These are phyloP conservation scores for Caradrina kadenii DNA, from an alignment of 2,888 invertebrate genomes.

Conservation along the genomic window DNA sequence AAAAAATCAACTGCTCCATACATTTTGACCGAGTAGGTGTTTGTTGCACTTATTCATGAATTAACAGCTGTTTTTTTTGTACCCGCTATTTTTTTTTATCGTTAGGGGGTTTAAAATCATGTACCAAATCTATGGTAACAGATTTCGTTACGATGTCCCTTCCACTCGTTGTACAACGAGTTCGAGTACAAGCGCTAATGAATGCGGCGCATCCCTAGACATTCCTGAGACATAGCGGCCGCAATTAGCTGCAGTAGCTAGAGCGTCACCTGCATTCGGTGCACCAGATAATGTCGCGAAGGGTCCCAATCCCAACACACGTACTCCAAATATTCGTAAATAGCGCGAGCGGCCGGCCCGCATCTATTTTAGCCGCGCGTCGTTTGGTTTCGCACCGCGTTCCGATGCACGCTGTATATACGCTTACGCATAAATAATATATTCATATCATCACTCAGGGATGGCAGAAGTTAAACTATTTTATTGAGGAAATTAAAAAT, in stretches of 20 bases:
- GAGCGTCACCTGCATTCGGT: slow-evolving; percentile 36
- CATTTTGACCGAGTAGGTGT: no score
- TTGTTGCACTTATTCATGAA: no score
- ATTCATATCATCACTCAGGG: slow-evolving; percentile 66
- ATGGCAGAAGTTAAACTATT: slow-evolving; percentile 39
- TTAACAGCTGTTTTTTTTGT: no score
- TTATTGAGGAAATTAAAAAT: slow-evolving; percentile 1
- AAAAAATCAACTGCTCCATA: no score
- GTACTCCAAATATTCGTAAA: slow-evolving; percentile 59
- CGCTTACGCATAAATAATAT: slow-evolving; percentile 71
- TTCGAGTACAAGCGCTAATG: not conserved
- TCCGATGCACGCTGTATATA: slow-evolving; percentile 68
- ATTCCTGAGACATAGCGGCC: slow-evolving; percentile 32
- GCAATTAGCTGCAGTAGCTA: slow-evolving; percentile 46
- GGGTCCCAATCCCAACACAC: slow-evolving; percentile 45
- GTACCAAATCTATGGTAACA: no score
- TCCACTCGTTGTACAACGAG: not conserved
- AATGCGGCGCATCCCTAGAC: slow-evolving; percentile 10
- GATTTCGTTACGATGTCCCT: no score
- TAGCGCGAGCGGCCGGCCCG: slow-evolving; percentile 64
- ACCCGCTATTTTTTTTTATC: no score
- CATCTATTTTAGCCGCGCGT: slow-evolving; percentile 73
- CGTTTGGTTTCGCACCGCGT: slow-evolving; percentile 69
- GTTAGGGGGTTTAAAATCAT: no score
- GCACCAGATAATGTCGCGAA: slow-evolving; percentile 48